phyloP scores from a whole-genome alignment of 2,888 invertebrate genomes.

The Spodoptera littoralis region DNA sequence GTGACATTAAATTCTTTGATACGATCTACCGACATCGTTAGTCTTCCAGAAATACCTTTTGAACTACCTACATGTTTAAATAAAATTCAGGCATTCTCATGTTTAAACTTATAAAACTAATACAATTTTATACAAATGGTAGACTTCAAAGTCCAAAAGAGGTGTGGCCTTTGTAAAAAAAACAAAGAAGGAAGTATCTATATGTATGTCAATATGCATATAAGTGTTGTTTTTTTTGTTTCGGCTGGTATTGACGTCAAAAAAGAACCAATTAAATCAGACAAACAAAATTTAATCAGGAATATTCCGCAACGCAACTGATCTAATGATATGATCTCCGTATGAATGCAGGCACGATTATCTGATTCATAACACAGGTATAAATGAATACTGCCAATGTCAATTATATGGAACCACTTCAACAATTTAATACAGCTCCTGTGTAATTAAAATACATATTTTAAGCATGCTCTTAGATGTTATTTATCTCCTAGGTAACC shows the following conservation, averaged over 20 bases:
- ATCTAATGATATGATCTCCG: slow-evolving; percentile 15
- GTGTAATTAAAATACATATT: slow-evolving; percentile 31
- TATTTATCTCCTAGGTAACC: slow-evolving; percentile 16
- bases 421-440: slow-evolving; percentile 25
- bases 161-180: neutral
- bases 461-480: slow-evolving; percentile 10
- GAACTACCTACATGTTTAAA: too few relatives aligned
- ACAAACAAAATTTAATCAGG: slow-evolving; percentile 20
- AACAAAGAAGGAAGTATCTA: slow-evolving; percentile 27
- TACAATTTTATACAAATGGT: too few relatives aligned
- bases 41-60: too few relatives aligned
- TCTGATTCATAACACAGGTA: slow-evolving; percentile 37
- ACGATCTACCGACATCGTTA: too few relatives aligned
- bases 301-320: slow-evolving; percentile 20
- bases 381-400: slow-evolving; percentile 32
- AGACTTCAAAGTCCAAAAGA: neutral
- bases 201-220: neutral
- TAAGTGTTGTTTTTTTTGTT: slow-evolving; percentile 3
- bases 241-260: slow-evolving; percentile 38
- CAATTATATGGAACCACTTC: slow-evolving; percentile 25
- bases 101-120: too few relatives aligned
- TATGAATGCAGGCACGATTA: slow-evolving; percentile 24
- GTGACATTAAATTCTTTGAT: too few relatives aligned
- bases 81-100: too few relatives aligned
- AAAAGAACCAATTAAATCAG: slow-evolving; percentile 21